Evolutionary conservation across 2,113 vertebrate species (phyloP).

Genomic region (Forbesichthys papilliferus): DNA sequence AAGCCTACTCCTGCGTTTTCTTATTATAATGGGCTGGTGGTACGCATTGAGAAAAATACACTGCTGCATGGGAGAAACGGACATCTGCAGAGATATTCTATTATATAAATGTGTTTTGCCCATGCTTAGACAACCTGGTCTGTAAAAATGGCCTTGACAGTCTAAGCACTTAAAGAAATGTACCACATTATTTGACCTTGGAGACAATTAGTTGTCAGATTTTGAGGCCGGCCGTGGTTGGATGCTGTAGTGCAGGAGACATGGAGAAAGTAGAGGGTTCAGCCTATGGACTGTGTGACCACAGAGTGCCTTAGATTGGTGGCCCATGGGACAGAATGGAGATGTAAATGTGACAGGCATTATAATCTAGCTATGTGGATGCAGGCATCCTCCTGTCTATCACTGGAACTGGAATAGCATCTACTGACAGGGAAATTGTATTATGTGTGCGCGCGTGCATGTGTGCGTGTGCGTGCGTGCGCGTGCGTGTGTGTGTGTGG

Average conservation of each 20-base stretch:
- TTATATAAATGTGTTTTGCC: no score
- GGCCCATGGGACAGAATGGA: constrained; percentile 34
- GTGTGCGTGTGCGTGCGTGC: neutral
- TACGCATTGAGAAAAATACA: no score
- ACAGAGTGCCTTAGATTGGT: constrained; percentile 57
- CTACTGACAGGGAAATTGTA: constrained; percentile 34
- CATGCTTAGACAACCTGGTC: no score
- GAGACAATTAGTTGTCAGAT: constrained; percentile 26
- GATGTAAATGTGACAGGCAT: constrained; percentile 45
- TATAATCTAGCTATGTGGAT: constrained; percentile 50
- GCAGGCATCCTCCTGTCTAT: constrained; percentile 39
- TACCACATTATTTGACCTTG: constrained; percentile 23
- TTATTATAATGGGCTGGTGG: no score
- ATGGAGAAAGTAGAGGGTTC: constrained; percentile 6
- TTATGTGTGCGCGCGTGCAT: constrained; percentile 20
- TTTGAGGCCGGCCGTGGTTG: constrained; percentile 26
- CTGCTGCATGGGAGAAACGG: no score
- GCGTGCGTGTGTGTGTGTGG: neutral
- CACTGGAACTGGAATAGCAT: constrained; percentile 30
- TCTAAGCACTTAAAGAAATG: constrained; percentile 19
- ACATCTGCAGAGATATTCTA: no score
- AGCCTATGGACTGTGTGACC: constrained; percentile 36
- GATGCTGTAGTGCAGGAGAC: constrained; percentile 5
- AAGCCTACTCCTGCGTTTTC: no score
- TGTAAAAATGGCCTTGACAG: constrained; percentile 9